Evolutionary conservation across 2,888 invertebrate species (phyloP), one percentile per base, ranked within the genome.

Genomic region (Scaeva pyrastri): DNA sequence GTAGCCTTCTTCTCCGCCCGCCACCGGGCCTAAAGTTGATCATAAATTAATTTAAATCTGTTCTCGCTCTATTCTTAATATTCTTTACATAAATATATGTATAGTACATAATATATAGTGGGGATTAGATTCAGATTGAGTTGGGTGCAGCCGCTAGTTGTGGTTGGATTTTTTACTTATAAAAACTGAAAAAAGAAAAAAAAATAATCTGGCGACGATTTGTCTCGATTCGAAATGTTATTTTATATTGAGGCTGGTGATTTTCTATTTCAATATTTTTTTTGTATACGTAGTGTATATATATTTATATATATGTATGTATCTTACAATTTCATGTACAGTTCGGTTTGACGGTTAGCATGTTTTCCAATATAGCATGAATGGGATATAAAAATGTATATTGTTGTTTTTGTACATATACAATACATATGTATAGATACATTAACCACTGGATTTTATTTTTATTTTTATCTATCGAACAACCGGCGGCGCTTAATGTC

Each of bases 211-310:
- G 73, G 62, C 50, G 77, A 55, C 72, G 43, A 14, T 58, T 56
- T 50, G 79, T 79, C 73, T 73, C 58, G 66, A 68, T 73, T 48
- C n/a, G 1, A 26, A 56, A 43, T 43, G 39, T 55, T 62, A n/a
- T 43, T 62, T 64, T 16, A 10, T 5, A 45, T 45, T 45, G 6
- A 45, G n/a, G n/a, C 10, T 62, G 16, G 26, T 45, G 45, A 64
- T 26, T 10, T 4, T 26, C 19, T 26, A 6, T 64, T 62, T 41
- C n/a, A n/a, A 2, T 31, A 31, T 48, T 41, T 43, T 43, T 14
- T 12, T 43, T 2, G 12, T n/a, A 4, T 31, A n/a, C n/a, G n/a
- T n/a, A n/a, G n/a, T n/a, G n/a, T n/a, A n/a, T n/a, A n/a, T n/a
- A n/a, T n/a, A n/a, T n/a, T n/a, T n/a, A n/a, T n/a, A n/a, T n/a